phyloP scores from a whole-genome alignment of 2,888 invertebrate species.

The Eulithis prunata region DNA sequence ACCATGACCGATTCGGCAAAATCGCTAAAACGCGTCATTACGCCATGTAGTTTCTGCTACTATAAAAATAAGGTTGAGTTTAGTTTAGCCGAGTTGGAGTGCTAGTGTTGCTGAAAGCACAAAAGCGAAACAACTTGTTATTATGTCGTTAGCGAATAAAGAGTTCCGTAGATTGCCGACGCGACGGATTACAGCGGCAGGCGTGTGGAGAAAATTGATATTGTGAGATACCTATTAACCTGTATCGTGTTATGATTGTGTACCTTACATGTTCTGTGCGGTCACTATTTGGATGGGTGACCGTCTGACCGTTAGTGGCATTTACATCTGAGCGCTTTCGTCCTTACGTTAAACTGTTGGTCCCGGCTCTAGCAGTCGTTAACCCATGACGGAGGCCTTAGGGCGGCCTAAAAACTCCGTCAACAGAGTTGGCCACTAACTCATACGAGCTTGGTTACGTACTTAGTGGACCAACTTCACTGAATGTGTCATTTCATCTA shows the following conservation, averaged over 20 bases:
- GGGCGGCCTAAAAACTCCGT: no score
- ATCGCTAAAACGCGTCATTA: conserved; percentile 7
- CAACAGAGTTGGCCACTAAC: no score
- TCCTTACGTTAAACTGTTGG: no score
- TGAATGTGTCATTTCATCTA: not conserved
- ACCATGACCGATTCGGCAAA: conserved; percentile 28
- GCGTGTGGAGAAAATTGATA: conserved; percentile 47
- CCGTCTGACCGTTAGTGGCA: no score
- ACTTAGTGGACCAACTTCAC: conserved; percentile 17
- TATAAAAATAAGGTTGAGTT: conserved; percentile 37
- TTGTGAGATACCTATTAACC: conserved; percentile 13
- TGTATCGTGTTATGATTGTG: not conserved
- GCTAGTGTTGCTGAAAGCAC: conserved; percentile 45
- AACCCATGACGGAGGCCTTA: no score
- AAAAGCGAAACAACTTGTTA: conserved; percentile 57
- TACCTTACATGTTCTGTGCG: no score
- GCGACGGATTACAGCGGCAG: conserved; percentile 47
- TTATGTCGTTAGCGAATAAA: conserved; percentile 63
- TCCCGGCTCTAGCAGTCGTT: no score
- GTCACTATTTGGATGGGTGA: no score
- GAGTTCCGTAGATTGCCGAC: conserved; percentile 48
- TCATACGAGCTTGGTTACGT: no score
- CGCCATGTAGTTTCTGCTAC: conserved; percentile 29
- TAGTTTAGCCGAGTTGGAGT: conserved; percentile 25
- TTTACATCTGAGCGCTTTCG: no score